Evolutionary conservation across 2,113 vertebrate species (phyloP), one percentile per base, ranked within the genome.

Genomic region (Cinclus mexicanus): DNA sequence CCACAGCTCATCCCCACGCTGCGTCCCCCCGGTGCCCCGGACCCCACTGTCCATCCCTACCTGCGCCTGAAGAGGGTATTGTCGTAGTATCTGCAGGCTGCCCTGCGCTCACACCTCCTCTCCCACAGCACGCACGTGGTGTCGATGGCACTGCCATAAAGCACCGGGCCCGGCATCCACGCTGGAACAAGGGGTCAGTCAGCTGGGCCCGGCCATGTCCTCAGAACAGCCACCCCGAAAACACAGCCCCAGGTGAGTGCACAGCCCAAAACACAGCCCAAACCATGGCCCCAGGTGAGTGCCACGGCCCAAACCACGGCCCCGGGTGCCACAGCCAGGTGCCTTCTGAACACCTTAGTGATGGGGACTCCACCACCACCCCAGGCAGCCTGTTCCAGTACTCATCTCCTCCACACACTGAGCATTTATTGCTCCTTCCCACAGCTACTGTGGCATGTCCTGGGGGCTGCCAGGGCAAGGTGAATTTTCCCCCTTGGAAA

Each of bases 141-240:
- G 95, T 99, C 99, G 3, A 99, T 99, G 94, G 98, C 96, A 1
- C 96, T 98, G 83, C 99, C 99, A 0, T 99, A 99, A 71, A 99
- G 85, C 53, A 99, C 98, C 0, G 99, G 99, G 1, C 98, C 98
- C 0, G 99, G 99, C 97, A 99, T 98, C 98, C 99, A 99, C 0
- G 99, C 99, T 99, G 91, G n/a, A 89, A 41, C 22, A 85, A n/a
- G 8, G 3, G 18, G 46, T 22, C 46, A 49, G 49, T 28, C 82
- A 56, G 68, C 6, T 2, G 1, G 1, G 79, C 44, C 63, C 11
- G 3, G 31, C 16, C 26, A 7, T 3, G 10, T 2, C 49, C 50
- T 4, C 47, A 2, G 42, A 10, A 14, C n/a, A 14, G 4, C 4
- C n/a, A 20, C 46, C 18, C 61, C 41, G 7, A 12, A 63, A 21